These are phyloP conservation scores for Hydrocynus forskahlii DNA, from an alignment of 2,797 vertebrate genomes.

Conservation along the genomic window DNA sequence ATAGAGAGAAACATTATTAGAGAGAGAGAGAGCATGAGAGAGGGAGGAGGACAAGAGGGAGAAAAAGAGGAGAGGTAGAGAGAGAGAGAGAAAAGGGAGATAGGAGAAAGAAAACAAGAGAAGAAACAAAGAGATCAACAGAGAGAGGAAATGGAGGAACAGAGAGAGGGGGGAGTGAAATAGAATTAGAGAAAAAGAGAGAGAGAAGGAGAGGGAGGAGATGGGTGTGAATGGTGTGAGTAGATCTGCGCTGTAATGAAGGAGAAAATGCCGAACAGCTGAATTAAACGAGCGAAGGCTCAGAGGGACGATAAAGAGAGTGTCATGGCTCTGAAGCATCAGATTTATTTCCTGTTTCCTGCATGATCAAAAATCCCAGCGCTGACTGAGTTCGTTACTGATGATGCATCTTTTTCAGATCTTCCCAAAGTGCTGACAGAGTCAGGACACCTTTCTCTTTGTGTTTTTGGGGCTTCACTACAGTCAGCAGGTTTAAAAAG, in stretches of 20 bases:
- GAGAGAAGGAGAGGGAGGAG: background rate
- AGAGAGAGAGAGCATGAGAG: slow-evolving; percentile 8
- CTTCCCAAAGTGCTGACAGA: background rate
- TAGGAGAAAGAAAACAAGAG: too few relatives aligned
- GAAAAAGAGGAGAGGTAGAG: background rate
- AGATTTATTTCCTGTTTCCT: background rate
- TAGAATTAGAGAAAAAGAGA: background rate
- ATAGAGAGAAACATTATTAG: too few relatives aligned
- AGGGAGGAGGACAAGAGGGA: too few relatives aligned
- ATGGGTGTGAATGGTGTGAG: background rate
- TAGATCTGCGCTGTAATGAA: background rate
- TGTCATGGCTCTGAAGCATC: background rate
- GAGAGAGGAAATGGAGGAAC: slow-evolving; percentile 66
- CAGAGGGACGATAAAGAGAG: background rate
- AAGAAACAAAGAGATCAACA: too few relatives aligned
- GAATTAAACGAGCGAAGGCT: background rate
- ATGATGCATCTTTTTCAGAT: background rate
- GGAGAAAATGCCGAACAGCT: background rate
- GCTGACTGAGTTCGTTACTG: background rate
- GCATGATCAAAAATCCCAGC: background rate
- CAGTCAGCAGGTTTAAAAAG: background rate
- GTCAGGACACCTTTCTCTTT: background rate
- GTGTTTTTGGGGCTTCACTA: background rate
- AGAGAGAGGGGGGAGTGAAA: too few relatives aligned
- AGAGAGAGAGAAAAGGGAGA: too few relatives aligned